Evolutionary conservation across 2,888 invertebrate species (phyloP), one percentile per base, ranked within the genome.

Genomic region (Sphaerophoria taeniata): DNA sequence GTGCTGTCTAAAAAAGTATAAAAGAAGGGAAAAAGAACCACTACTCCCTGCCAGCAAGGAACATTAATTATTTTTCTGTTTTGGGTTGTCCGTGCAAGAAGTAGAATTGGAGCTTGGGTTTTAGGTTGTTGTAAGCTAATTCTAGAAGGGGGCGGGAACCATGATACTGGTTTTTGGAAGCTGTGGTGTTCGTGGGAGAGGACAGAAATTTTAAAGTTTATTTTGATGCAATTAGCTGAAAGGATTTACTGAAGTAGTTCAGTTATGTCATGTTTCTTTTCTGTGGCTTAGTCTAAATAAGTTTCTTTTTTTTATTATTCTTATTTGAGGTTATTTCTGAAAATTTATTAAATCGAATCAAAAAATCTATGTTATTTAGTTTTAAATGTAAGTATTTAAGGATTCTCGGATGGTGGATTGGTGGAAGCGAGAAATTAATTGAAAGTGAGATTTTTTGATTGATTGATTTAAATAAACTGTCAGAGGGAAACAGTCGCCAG

Each of bases 11-110:
- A n/a, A n/a, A n/a, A n/a, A n/a, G 24, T 65, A 51, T 49, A 14
- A 63, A 49, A 45, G 7, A 36, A 36, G 36, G 36, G 7, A 4
- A 7, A 36, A 7, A 36, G 9, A 39, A 61, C 55, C 71, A 55
- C 67, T 74, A 55, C 43, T 33, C 49, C 7, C 33, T 67, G 47
- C 55, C 16, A 61, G 63, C 51, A 24, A 43, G 16, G 75, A 75
- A 80, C 84, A 84, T 84, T 84, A 75, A 84, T 84, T 84, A 84
- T 84, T 80, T 80, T 84, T 75, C 75, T 72, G 75, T 69, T 84
- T 76, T 72, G 84, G 70, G 56, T 65, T 67, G 71, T 72, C 75
- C 67, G 53, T 79, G 70, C 31, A 33, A 36, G 55, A 47, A 47
- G 6, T 71, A 53, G 31, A 34, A 53, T 14, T 12, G 58, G 12